A percentile compares a stretch with the other conserved stretches of the same genome.
Evolutionary conservation across 2,888 invertebrate genomes (phyloP).

Genomic region (Dichetophora obliterata): DNA sequence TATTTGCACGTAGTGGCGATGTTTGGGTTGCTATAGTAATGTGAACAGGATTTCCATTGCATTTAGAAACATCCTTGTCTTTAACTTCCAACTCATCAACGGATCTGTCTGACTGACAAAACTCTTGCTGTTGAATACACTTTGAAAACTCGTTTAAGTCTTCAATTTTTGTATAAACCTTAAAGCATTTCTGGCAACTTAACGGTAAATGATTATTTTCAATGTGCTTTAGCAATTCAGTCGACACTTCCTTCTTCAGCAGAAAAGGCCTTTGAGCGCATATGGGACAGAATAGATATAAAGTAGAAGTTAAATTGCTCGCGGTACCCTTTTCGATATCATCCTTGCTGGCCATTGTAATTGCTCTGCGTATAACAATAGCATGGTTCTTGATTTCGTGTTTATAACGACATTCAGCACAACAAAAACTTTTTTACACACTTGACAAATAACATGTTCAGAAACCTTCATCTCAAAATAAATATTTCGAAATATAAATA

Average conservation of each 20-base stretch:
- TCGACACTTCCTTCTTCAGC: constrained; percentile 54
- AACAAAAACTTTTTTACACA: constrained; percentile 66
- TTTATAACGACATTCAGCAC: constrained; percentile 64
- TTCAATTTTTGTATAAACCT: constrained; percentile 49
- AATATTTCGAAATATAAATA: background rate
- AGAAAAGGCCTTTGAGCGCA: constrained; percentile 61
- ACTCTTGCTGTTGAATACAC: constrained; percentile 51
- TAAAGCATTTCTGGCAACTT: constrained; percentile 63
- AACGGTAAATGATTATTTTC: constrained; percentile 64
- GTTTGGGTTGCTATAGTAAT: constrained; percentile 62
- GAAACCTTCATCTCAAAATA: constrained; percentile 47
- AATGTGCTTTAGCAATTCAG: constrained; percentile 62
- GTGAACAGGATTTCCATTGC: constrained; percentile 44
- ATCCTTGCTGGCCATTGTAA: background rate
- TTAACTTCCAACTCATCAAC: background rate
- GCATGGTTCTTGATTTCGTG: constrained; percentile 64
- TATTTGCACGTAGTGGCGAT: constrained; percentile 52
- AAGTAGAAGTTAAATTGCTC: constrained; percentile 26
- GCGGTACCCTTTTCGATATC: constrained; percentile 10
- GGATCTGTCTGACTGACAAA: background rate
- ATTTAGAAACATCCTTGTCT: background rate
- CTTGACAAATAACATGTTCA: constrained; percentile 58
- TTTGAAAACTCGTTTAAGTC: constrained; percentile 54
- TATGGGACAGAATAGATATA: constrained; percentile 63
- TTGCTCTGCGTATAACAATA: constrained; percentile 50